phyloP scores from a whole-genome alignment of 1,140 invertebrate genomes.

The Drosophila santomea region DNA sequence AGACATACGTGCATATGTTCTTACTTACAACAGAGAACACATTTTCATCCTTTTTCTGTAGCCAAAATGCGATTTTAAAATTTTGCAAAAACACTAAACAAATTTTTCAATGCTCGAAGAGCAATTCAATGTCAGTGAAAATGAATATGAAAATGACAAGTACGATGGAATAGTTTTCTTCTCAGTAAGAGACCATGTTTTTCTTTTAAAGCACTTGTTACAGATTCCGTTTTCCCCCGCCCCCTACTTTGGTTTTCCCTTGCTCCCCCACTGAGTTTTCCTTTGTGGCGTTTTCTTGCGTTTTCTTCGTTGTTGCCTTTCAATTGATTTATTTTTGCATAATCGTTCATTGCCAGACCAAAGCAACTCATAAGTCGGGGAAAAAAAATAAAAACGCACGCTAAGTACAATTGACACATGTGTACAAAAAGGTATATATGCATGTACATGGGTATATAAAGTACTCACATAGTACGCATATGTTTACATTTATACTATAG shows the following conservation, averaged over 20 bases:
- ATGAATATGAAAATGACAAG: slow-evolving; percentile 7
- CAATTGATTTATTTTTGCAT: slow-evolving; percentile 80
- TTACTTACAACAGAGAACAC: too few relatives aligned
- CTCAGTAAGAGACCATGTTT: slow-evolving; percentile 16
- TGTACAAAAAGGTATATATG: neutral
- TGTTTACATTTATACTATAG: slow-evolving; percentile 10
- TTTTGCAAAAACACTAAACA: neutral
- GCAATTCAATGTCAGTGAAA: neutral
- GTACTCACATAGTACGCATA: neutral
- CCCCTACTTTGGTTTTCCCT: neutral
- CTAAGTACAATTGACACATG: slow-evolving; percentile 55
- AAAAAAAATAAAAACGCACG: slow-evolving; percentile 38
- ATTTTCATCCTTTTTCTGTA: too few relatives aligned
- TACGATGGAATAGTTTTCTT: slow-evolving; percentile 13
- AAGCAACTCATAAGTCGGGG: slow-evolving; percentile 54
- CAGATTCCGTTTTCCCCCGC: slow-evolving; percentile 48
- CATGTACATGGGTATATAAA: neutral
- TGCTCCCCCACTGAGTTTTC: slow-evolving; percentile 35
- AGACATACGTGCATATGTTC: too few relatives aligned
- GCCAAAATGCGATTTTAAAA: too few relatives aligned
- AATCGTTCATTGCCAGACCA: slow-evolving; percentile 59
- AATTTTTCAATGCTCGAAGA: neutral
- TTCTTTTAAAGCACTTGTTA: slow-evolving; percentile 61
- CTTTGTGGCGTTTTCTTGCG: slow-evolving; percentile 37
- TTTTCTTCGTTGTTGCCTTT: slow-evolving; percentile 54